These are phyloP conservation scores for Cacoxenus indagator DNA, from an alignment of 2,888 invertebrate genomes.

Conservation along the genomic window DNA sequence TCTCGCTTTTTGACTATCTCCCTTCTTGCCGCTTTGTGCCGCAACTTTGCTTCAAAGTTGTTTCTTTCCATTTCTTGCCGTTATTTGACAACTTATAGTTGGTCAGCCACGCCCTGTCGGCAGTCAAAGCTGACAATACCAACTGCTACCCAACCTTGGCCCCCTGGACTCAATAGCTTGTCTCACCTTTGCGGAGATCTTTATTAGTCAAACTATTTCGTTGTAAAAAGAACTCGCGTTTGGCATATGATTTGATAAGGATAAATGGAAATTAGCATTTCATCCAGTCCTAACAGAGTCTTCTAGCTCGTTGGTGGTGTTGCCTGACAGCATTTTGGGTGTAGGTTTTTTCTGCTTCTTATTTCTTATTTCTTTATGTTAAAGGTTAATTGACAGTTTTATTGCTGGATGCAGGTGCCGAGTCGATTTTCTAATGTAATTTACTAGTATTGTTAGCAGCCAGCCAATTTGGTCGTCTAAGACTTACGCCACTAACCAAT, in stretches of 20 bases:
- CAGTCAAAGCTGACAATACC: not conserved
- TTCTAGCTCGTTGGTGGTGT: not conserved
- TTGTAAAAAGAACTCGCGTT: conserved; percentile 29
- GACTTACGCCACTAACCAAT: no score
- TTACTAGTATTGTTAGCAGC: no score
- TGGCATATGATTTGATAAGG: conserved; percentile 48
- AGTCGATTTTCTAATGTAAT: not conserved
- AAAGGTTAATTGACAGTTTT: conserved; percentile 66
- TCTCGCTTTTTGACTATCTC: not conserved
- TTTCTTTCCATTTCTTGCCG: conserved; percentile 1
- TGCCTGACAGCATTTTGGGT: no score
- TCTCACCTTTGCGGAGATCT: conserved; percentile 43
- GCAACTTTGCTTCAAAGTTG: not conserved
- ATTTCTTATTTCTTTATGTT: conserved; percentile 39
- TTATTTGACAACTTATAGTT: no score
- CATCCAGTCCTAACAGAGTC: not conserved
- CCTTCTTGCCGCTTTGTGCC: not conserved
- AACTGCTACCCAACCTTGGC: conserved; percentile 24
- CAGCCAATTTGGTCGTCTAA: no score
- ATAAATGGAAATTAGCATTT: conserved; percentile 9
- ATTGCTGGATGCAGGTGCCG: conserved; percentile 37
- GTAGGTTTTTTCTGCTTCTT: no score
- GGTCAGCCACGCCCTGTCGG: not conserved
- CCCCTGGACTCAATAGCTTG: not conserved
- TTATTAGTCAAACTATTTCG: conserved; percentile 46